Base-by-base conservation (phyloP, 2,797 vertebrate species). In the Sebastolobus altivelis region DNA sequence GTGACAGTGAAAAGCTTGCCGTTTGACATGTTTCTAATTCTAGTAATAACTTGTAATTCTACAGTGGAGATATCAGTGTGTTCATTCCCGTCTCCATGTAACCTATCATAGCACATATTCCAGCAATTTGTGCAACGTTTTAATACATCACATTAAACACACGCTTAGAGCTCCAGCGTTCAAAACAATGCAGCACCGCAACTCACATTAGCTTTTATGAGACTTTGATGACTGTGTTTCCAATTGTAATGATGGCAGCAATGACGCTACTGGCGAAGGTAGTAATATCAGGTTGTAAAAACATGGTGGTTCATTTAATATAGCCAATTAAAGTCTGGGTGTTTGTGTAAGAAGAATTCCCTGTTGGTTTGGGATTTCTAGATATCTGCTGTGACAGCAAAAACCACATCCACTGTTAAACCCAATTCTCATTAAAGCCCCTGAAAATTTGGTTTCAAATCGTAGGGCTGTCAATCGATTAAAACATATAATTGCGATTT, bases 71-170 rank as follows among this genome's bases (percentile, higher is more conserved):
- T 60, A 20, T 20, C 27, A 73, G 16, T 37, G 8, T 61, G 5
- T 60, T 67, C 35, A 43, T 38, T 65, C n/a, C 5, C 1, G 2
- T 63, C 25, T 61, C 27, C 22, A 9, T 54, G 40, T 56, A 66
- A 22, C 4, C n/a, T 31, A 62, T 60, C 33, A 22, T 20, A 14
- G 40, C 37, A 65, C 65, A 55, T 65, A 52, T 69, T 70, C 6
- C 31, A 54, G 31, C 31, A 69, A 46, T 62, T 43, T 62, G 38
- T 46, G 33, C 73, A 37, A 1, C 18, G 66, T 22, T 58, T 75
- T 58, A 81, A 69, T 63, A 56, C 10, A 22, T 69, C 65, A 66
- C 59, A 87, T 74, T 77, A 80, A 82, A 76, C 49, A 49, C 35
- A 81, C 11, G 46, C 25, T 72, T 22, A n/a, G 14, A 66, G 56